These are phyloP conservation scores for Stylophora pistillata DNA, from an alignment of 64 coral and sea anemone species.

Conservation along the genomic window DNA sequence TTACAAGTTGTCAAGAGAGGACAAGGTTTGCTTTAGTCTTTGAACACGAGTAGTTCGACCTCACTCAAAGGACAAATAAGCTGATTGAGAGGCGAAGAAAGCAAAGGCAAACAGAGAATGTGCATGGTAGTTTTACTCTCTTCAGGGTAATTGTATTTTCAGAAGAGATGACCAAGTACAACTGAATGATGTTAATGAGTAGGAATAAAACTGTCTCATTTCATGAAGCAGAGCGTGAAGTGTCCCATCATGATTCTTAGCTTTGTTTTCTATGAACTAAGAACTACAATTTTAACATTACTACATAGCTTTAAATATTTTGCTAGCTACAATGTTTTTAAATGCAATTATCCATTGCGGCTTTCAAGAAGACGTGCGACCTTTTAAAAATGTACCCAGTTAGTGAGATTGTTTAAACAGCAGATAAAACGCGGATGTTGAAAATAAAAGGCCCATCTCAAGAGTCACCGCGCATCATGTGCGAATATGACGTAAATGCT, in stretches of 20 bases:
- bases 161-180: neutral
- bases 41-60: too few relatives aligned
- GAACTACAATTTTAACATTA: neutral
- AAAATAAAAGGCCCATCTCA: too few relatives aligned
- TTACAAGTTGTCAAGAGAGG: too few relatives aligned
- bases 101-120: neutral
- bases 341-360: neutral
- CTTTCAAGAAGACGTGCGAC: neutral
- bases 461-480: neutral
- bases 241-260: neutral
- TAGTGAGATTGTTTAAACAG: too few relatives aligned
- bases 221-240: neutral
- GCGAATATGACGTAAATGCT: neutral
- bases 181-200: neutral
- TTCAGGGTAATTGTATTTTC: conserved; percentile 9
- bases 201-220: neutral
- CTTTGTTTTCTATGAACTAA: neutral
- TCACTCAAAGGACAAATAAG: neutral
- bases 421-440: too few relatives aligned
- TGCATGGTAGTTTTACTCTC: neutral
- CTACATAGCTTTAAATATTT: neutral
- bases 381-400: neutral
- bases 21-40: too few relatives aligned
- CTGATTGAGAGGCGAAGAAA: neutral
- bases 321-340: neutral